Evolutionary conservation across 2,888 invertebrate species (phyloP).

Genomic region (Clusia tigrina): DNA sequence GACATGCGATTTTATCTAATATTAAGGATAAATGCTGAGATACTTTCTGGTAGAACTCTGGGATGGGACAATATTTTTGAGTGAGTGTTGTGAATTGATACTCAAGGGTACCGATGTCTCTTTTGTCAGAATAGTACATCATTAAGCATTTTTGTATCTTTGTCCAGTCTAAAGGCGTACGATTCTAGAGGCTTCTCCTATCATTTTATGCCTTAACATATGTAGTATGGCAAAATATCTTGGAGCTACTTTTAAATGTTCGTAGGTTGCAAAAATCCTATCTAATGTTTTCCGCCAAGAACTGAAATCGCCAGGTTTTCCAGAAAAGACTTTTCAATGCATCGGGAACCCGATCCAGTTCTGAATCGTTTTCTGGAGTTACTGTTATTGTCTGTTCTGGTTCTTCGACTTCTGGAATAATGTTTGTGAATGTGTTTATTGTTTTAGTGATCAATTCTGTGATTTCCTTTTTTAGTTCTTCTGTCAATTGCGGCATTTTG

Average conservation of each 20-base stretch:
- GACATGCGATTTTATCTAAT: slow-evolving; percentile 29
- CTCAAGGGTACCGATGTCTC: too few species aligned
- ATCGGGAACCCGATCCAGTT: slow-evolving; percentile 35
- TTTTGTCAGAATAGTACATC: too few species aligned
- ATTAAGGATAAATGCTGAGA: slow-evolving; percentile 32
- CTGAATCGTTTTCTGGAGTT: too few species aligned
- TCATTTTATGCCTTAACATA: slow-evolving; percentile 30
- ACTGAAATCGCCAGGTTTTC: too few species aligned
- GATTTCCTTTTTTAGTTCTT: too few species aligned
- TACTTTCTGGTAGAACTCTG: slow-evolving; percentile 28
- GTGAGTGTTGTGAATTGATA: slow-evolving; percentile 29
- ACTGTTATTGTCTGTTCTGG: too few species aligned
- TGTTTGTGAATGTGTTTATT: too few species aligned
- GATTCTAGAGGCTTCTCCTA: slow-evolving; percentile 31
- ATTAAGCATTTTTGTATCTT: too few species aligned
- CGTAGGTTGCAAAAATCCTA: slow-evolving; percentile 24
- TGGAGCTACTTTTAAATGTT: slow-evolving; percentile 20
- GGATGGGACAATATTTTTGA: slow-evolving; percentile 20
- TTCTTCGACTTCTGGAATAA: too few species aligned
- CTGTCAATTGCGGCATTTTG: too few species aligned
- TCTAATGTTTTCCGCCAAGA: too few species aligned
- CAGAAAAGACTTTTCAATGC: slow-evolving; percentile 31
- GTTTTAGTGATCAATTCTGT: too few species aligned
- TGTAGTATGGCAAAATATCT: slow-evolving; percentile 32
- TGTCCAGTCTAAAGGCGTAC: slow-evolving; percentile 29